These are phyloP conservation scores for Mimumesa dahlbomi DNA, from an alignment of 2,888 invertebrate genomes.

Conservation along the genomic window DNA sequence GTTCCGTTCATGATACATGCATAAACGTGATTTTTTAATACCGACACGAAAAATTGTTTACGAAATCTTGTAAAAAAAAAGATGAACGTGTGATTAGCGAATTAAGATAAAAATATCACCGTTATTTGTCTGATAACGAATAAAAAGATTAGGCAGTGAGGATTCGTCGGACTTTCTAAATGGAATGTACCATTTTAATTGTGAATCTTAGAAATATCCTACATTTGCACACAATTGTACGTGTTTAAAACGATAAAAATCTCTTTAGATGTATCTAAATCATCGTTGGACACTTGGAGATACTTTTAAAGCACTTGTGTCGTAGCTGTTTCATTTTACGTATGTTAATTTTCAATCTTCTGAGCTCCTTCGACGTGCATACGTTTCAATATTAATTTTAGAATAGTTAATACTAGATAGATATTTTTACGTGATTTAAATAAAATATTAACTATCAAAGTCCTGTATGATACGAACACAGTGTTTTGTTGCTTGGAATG, in stretches of 20 bases:
- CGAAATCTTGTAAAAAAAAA: not conserved
- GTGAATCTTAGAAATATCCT: not conserved
- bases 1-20: not conserved
- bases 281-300: conserved; percentile 12
- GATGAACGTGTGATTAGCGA: too few species aligned
- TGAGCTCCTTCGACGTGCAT: conserved; percentile 57
- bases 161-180: conserved; percentile 61
- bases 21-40: not conserved
- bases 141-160: conserved; percentile 31
- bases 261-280: conserved; percentile 8
- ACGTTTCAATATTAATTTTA: conserved; percentile 61
- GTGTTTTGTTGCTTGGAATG: conserved; percentile 62
- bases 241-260: conserved; percentile 14
- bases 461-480: conserved; percentile 61
- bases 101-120: not conserved
- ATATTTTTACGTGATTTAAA: conserved; percentile 63
- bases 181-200: conserved; percentile 22
- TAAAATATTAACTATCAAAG: conserved; percentile 55
- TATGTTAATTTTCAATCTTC: conserved; percentile 59
- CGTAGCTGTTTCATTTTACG: conserved; percentile 27
- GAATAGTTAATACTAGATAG: conserved; percentile 66
- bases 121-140: conserved; percentile 11
- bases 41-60: not conserved
- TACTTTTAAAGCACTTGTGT: conserved; percentile 22
- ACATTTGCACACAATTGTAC: conserved; percentile 18